These are phyloP conservation scores for Anomalospiza imberbis DNA, from an alignment of 2,797 vertebrate species.

Conservation along the genomic window DNA sequence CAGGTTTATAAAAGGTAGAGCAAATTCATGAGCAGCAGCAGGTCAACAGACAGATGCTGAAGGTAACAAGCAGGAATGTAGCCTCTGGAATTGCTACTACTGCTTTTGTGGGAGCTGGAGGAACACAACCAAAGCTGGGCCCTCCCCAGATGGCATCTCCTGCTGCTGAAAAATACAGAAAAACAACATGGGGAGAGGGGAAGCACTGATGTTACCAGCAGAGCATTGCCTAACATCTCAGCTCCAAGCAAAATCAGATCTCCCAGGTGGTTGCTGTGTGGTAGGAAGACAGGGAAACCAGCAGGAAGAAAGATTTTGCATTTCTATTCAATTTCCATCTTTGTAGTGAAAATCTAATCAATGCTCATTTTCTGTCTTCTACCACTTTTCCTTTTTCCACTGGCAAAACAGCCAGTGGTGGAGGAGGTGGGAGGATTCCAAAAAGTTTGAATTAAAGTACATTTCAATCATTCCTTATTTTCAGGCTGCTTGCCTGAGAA, in stretches of 20 bases:
- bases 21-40: background rate
- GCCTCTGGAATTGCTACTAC: background rate
- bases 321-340: background rate
- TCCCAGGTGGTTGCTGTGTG: background rate
- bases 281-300: background rate
- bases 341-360: background rate
- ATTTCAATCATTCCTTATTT: background rate
- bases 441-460: background rate
- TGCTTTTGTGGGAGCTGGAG: background rate
- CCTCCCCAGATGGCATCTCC: background rate
- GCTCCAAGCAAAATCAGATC: background rate
- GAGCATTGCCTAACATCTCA: background rate
- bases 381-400: background rate
- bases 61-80: background rate
- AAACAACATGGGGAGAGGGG: background rate
- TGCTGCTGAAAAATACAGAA: background rate
- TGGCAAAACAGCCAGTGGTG: background rate
- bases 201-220: background rate
- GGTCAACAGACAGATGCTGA: background rate
- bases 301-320: background rate
- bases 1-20: conserved; percentile 23
- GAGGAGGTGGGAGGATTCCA: background rate
- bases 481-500: background rate
- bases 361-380: background rate
- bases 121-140: background rate